Evolutionary conservation across 2,113 vertebrate species (phyloP).

Genomic region (Centrocercus urophasianus): DNA sequence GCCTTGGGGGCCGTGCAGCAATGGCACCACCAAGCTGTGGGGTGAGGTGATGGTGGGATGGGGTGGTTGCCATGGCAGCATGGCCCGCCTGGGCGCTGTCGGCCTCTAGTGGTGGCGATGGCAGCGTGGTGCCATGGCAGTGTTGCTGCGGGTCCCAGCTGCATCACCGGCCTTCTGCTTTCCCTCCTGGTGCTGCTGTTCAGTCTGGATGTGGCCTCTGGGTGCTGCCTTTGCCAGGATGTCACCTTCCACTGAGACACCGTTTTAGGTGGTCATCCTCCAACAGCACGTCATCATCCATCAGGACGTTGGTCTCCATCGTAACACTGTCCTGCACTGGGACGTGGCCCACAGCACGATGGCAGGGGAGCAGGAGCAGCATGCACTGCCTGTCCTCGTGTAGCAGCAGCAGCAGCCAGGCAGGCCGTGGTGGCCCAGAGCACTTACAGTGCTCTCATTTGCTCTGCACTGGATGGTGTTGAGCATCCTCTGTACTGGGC

Average conservation of each 20-base stretch:
- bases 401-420: neutral
- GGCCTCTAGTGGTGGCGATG: constrained; percentile 37
- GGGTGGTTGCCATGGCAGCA: neutral
- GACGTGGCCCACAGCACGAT: rapidly evolving
- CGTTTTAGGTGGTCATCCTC: neutral
- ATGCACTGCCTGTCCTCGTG: neutral
- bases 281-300: neutral
- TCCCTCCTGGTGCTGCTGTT: neutral
- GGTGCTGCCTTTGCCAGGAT: neutral
- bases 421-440: neutral
- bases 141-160: neutral
- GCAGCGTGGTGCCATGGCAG: neutral
- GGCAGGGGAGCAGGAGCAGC: rapidly evolving
- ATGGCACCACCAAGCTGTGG: constrained; percentile 43
- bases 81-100: neutral
- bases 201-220: neutral
- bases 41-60: neutral
- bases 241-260: neutral
- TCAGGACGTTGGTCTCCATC: neutral
- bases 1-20: neutral
- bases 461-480: neutral
- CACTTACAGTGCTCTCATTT: rapidly evolving
- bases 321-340: neutral
- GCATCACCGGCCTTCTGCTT: rapidly evolving
- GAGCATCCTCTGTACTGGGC: neutral